These are phyloP conservation scores for Gallinago solitaria DNA, from an alignment of 2,797 vertebrate genomes.

Conservation along the genomic window DNA sequence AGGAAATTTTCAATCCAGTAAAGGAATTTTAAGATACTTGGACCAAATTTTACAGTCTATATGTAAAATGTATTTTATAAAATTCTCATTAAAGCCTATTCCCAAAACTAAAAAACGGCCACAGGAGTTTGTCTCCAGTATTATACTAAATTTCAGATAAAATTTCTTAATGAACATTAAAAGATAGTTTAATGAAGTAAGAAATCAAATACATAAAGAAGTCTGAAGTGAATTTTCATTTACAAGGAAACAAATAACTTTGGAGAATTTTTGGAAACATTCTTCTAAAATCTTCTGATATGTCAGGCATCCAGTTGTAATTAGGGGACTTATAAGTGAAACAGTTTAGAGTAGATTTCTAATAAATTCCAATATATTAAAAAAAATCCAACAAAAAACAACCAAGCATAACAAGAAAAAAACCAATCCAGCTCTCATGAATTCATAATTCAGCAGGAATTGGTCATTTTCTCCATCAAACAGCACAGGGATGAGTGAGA, in stretches of 20 bases:
- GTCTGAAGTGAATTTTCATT: background rate
- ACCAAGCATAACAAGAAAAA: background rate
- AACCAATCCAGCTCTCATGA: background rate
- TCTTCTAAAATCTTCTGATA: background rate
- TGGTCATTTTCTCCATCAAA: background rate
- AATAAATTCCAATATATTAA: background rate
- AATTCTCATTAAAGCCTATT: background rate
- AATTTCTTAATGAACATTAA: background rate
- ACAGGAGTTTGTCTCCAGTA: background rate
- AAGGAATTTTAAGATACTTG: background rate
- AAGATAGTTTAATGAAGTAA: background rate
- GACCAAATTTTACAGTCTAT: background rate
- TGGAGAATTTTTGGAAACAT: background rate
- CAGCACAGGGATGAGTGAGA: background rate
- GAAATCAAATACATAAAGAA: background rate
- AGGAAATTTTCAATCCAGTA: background rate
- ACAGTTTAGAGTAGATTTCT: background rate
- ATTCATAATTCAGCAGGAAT: background rate
- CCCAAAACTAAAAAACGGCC: background rate
- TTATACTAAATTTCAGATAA: background rate
- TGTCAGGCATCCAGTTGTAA: background rate
- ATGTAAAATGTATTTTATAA: background rate
- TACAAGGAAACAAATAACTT: background rate
- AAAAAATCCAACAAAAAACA: rapidly evolving
- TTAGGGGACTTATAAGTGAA: background rate